phyloP scores from a whole-genome alignment of 1,140 invertebrate species.

The Drosophila tani region DNA sequence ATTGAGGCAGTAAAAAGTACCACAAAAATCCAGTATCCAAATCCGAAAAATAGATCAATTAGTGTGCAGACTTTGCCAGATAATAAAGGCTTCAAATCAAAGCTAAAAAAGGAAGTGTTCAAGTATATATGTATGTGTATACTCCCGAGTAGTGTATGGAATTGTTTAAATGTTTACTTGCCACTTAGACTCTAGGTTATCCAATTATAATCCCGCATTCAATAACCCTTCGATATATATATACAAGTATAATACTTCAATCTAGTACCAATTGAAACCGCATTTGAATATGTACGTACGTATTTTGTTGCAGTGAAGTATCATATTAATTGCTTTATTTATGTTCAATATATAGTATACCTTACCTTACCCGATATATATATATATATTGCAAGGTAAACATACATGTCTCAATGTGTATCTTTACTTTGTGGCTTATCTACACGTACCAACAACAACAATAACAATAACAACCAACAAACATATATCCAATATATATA shows the following conservation, averaged over 20 bases:
- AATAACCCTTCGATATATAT: constrained; percentile 58
- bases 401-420: constrained; percentile 36
- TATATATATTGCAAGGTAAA: constrained; percentile 38
- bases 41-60: constrained; percentile 10
- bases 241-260: constrained; percentile 56
- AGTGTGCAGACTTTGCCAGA: constrained; percentile 19
- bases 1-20: constrained; percentile 20
- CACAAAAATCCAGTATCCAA: constrained; percentile 6
- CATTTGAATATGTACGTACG: constrained; percentile 66
- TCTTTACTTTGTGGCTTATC: constrained; percentile 45
- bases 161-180: constrained; percentile 77
- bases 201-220: constrained; percentile 67
- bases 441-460: constrained; percentile 18
- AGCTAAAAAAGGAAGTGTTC: constrained; percentile 33
- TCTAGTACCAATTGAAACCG: constrained; percentile 71
- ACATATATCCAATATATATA: constrained; percentile 34
- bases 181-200: constrained; percentile 56
- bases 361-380: constrained; percentile 23
- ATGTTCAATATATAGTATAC: constrained; percentile 40
- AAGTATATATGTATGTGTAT: constrained; percentile 71
- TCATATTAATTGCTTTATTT: constrained; percentile 51
- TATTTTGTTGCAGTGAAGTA: constrained; percentile 81
- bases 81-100: constrained; percentile 21
- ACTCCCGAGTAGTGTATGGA: constrained; percentile 74
- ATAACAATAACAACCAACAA: constrained; percentile 4